Conservation (phyloP, 2,888 invertebrate species). For the Reticulitermes lucifugus region DNA sequence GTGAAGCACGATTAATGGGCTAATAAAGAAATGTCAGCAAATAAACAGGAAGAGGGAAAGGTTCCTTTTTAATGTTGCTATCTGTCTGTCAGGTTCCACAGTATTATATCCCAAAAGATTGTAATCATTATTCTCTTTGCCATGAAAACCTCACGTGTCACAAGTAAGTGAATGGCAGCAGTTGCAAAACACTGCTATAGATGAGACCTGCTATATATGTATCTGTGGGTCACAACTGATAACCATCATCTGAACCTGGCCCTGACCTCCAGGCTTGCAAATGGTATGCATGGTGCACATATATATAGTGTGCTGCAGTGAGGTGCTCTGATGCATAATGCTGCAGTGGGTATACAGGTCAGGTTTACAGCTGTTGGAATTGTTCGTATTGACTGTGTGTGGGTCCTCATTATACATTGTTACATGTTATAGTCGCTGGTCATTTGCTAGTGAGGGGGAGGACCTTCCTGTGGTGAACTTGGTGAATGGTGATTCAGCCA, state of each 20-base stretch:
- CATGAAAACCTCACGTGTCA: no score
- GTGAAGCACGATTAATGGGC: no score
- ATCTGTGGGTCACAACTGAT: background rate
- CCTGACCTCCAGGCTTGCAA: background rate
- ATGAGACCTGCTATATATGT: background rate
- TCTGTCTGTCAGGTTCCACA: no score
- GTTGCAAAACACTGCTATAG: no score
- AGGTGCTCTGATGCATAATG: no score
- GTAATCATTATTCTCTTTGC: no score
- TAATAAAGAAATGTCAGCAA: no score
- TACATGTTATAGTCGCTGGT: conserved; percentile 76
- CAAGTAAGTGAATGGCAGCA: no score
- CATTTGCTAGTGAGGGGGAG: conserved; percentile 73
- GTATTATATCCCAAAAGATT: no score
- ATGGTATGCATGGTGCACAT: background rate
- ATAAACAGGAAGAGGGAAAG: no score
- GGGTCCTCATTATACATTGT: background rate
- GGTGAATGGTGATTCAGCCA: conserved; percentile 67
- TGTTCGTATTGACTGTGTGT: background rate
- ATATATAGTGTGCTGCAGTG: background rate
- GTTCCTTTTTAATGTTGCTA: no score
- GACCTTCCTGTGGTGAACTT: conserved; percentile 64
- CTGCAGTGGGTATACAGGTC: background rate
- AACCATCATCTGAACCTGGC: background rate
- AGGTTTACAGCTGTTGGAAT: background rate